phyloP scores from a whole-genome alignment of 2,888 invertebrate genomes.

The Idaea aversata region DNA sequence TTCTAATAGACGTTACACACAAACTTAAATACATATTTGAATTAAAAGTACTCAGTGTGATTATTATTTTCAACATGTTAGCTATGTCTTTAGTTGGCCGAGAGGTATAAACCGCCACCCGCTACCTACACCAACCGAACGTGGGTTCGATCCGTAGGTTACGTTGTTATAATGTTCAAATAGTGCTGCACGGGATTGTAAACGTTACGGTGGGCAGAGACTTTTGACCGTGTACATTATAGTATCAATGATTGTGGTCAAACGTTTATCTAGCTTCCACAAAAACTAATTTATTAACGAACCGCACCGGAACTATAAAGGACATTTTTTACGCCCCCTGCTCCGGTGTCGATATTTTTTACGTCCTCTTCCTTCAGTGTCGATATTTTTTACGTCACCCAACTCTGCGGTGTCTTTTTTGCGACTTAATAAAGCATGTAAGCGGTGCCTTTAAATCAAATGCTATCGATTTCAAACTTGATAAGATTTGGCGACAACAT shows the following conservation, averaged over 20 bases:
- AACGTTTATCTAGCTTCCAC: slow-evolving; percentile 10
- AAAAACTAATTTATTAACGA: slow-evolving; percentile 11
- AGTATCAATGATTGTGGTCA: neutral
- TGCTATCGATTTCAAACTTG: neutral
- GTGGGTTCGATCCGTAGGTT: no score
- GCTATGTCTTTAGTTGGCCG: no score
- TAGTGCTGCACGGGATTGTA: no score
- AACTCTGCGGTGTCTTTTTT: neutral
- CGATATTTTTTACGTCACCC: neutral
- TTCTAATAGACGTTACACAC: no score
- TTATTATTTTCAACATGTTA: no score
- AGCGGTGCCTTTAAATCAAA: neutral
- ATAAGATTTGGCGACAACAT: slow-evolving; percentile 2
- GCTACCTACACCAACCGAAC: no score
- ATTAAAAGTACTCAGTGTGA: no score
- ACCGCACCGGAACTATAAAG: slow-evolving; percentile 4
- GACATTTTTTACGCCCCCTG: neutral
- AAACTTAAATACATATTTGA: no score
- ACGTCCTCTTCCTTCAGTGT: neutral
- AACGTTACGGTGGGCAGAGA: no score
- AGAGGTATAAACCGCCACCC: no score
- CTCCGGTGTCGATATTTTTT: neutral
- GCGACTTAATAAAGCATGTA: neutral
- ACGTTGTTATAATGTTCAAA: no score
- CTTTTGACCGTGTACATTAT: no score